Percentiles rank a stretch among this genome's conserved stretches.
These are phyloP conservation scores for Dysmachus trigonus DNA, from an alignment of 2,888 invertebrate species.

Conservation along the genomic window DNA sequence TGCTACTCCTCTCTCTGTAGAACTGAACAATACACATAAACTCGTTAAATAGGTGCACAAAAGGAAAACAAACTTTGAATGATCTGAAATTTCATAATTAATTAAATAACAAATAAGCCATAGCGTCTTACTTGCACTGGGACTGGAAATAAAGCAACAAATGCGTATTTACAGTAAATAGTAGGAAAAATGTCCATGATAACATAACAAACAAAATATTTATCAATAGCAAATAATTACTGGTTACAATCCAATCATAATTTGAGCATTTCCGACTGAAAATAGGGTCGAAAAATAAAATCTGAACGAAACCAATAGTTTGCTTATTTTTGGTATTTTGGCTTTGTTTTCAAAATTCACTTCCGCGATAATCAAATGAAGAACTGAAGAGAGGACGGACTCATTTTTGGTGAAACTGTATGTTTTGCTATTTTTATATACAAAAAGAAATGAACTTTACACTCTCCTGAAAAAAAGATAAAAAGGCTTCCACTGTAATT, in stretches of 20 bases:
- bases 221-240: background rate
- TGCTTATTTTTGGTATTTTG: background rate
- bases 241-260: background rate
- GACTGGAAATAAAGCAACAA: background rate
- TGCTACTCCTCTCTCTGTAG: background rate
- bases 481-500: slow-evolving; percentile 41
- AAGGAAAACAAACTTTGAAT: background rate
- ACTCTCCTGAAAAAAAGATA: slow-evolving; percentile 53
- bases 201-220: background rate
- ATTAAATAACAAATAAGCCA: background rate
- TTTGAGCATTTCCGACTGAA: background rate
- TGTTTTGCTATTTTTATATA: slow-evolving; percentile 50
- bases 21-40: background rate
- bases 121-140: background rate
- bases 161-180: background rate
- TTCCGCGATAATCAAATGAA: slow-evolving; percentile 33
- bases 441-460: slow-evolving; percentile 51
- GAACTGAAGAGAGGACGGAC: slow-evolving; percentile 43
- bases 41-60: background rate
- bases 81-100: background rate
- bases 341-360: background rate
- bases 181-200: background rate
- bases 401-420: slow-evolving; percentile 44
- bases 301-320: background rate
- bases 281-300: background rate